Evolutionary conservation across 1,140 invertebrate genomes (phyloP).

Genomic region (Sarcophaga bullata): DNA sequence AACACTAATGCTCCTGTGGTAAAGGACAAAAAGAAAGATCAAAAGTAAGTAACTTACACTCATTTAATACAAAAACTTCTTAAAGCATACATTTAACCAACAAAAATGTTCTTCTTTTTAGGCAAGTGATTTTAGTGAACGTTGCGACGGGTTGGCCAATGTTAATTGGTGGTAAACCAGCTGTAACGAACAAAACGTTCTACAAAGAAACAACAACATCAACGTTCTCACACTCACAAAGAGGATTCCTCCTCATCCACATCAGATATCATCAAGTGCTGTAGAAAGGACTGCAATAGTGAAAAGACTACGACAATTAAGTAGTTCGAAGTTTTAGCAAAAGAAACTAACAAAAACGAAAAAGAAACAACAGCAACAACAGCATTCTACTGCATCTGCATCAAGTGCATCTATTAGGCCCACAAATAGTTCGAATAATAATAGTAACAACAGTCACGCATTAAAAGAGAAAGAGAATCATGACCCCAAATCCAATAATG

Average conservation of each 20-base stretch:
- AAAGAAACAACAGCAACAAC: background rate
- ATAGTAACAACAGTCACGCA: background rate
- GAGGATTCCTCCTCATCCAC: constrained; percentile 26
- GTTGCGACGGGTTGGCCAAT: constrained; percentile 84
- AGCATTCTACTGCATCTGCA: background rate
- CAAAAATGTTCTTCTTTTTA: constrained; percentile 58
- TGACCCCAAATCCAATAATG: constrained; percentile 28
- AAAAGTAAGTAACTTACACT: constrained; percentile 66
- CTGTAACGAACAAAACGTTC: constrained; percentile 61
- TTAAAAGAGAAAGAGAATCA: constrained; percentile 16
- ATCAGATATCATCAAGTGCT: background rate
- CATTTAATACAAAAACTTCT: background rate
- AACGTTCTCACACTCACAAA: constrained; percentile 48
- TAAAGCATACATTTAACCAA: background rate
- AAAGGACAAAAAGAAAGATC: constrained; percentile 72
- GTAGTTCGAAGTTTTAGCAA: background rate
- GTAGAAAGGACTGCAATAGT: background rate
- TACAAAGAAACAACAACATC: constrained; percentile 47
- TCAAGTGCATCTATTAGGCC: background rate
- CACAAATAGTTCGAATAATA: background rate
- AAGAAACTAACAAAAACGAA: background rate
- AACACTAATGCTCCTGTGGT: constrained; percentile 61
- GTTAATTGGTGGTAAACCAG: constrained; percentile 67
- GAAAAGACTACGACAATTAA: background rate
- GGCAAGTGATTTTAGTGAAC: constrained; percentile 78